A percentile compares a stretch with the other conserved stretches of the same genome.
These are phyloP conservation scores for Cataglyphis livida DNA, from an alignment of 2,888 invertebrate species.

Conservation along the genomic window DNA sequence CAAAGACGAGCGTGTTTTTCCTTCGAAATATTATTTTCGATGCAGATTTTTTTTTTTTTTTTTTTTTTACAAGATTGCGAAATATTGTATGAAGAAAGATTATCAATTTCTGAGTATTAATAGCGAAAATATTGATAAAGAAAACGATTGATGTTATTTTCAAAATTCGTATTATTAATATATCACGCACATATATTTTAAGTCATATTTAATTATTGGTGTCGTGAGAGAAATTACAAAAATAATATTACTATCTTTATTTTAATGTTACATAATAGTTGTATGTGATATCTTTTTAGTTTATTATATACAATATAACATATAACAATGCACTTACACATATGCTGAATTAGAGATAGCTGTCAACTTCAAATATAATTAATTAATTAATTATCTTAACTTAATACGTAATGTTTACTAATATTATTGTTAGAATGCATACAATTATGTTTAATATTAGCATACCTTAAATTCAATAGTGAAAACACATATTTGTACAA, in stretches of 20 bases:
- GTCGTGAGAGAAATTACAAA: not conserved
- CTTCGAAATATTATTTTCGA: not conserved
- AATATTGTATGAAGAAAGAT: not conserved
- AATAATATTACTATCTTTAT: conserved; percentile 7
- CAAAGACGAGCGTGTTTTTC: not conserved
- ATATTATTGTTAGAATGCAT: not conserved
- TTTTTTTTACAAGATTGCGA: not conserved
- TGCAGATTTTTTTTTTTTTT: not conserved
- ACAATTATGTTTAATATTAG: conserved; percentile 24
- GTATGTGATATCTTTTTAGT: not conserved
- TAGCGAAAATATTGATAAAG: not conserved
- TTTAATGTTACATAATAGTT: not conserved
- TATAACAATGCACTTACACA: no score
- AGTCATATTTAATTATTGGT: not conserved
- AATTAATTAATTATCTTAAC: not conserved
- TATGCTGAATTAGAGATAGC: not conserved
- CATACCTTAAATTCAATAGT: not conserved
- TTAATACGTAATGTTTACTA: conserved; percentile 13
- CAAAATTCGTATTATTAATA: not conserved
- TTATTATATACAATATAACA: not conserved
- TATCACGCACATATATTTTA: not conserved
- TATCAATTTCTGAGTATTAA: not conserved
- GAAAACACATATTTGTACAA: conserved; percentile 26
- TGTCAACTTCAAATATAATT: conserved; percentile 22
- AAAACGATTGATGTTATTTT: not conserved